phyloP scores from a whole-genome alignment of 2,113 vertebrate species.

The Corythaixoides concolor region DNA sequence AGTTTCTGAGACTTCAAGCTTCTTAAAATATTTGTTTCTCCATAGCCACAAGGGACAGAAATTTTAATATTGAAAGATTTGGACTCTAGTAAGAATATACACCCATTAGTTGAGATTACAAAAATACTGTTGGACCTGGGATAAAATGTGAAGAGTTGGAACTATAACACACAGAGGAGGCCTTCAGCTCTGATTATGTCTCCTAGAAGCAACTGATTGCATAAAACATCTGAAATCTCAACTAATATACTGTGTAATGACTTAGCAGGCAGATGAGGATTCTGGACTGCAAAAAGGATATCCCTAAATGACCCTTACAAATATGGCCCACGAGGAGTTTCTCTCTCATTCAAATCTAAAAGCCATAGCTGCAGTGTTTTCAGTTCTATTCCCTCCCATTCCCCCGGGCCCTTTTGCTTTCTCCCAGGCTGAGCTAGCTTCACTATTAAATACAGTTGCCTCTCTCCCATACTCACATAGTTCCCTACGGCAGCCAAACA shows the following conservation, averaged over 20 bases:
- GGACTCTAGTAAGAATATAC: background rate
- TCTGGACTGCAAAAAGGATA: background rate
- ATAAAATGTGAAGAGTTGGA: background rate
- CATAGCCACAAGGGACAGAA: background rate
- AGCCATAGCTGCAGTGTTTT: background rate
- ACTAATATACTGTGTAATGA: background rate
- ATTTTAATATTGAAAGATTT: background rate
- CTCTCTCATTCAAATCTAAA: background rate
- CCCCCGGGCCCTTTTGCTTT: background rate
- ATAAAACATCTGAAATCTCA: background rate
- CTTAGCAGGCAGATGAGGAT: background rate
- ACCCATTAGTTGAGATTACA: background rate
- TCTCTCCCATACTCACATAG: background rate
- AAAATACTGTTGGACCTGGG: background rate
- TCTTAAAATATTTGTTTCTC: background rate
- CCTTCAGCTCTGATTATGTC: background rate
- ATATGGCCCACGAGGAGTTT: background rate
- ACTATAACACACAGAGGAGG: background rate
- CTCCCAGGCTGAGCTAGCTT: background rate
- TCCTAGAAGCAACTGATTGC: background rate
- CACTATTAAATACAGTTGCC: background rate
- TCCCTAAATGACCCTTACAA: background rate
- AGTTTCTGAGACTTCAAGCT: background rate
- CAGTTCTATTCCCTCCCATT: background rate
- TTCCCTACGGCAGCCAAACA: background rate